Percentiles rank a stretch among this genome's conserved stretches.
Conservation (phyloP, 2,113 vertebrate genomes). For the Ascaphus truei region DNA sequence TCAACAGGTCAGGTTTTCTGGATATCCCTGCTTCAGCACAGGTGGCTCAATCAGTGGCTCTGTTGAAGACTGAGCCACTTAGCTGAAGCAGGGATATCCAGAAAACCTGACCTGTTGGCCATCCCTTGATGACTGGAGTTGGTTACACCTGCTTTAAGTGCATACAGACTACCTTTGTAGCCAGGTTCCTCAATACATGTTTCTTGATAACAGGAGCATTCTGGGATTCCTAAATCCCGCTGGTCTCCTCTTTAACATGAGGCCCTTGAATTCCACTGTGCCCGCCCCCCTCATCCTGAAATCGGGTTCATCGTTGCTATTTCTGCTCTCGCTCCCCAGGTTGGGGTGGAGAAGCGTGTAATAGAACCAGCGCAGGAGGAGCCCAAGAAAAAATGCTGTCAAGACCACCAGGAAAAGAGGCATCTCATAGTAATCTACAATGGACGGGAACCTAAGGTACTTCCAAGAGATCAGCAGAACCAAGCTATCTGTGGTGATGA, state of each 20-base stretch:
- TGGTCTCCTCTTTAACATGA: neutral
- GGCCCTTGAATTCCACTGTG: neutral
- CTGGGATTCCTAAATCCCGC: neutral
- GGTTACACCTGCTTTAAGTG: too few relatives aligned
- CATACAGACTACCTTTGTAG: too few relatives aligned
- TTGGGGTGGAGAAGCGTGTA: slow-evolving; percentile 81
- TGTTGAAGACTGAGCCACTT: too few relatives aligned
- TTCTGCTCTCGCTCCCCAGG: fast-evolving
- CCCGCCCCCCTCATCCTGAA: fast-evolving
- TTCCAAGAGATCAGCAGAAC: slow-evolving; percentile 71
- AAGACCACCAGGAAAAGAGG: slow-evolving; percentile 41
- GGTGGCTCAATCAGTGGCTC: too few relatives aligned
- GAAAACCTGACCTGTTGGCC: too few relatives aligned
- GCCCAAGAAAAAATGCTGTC: slow-evolving; percentile 65
- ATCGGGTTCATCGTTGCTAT: slow-evolving; percentile 3
- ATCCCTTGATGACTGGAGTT: too few relatives aligned
- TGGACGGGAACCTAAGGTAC: slow-evolving; percentile 44
- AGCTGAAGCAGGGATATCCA: too few relatives aligned
- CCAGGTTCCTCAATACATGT: fast-evolving
- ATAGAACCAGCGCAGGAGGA: slow-evolving; percentile 70
- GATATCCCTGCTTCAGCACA: too few relatives aligned
- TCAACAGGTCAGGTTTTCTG: too few relatives aligned
- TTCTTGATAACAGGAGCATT: neutral
- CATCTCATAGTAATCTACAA: slow-evolving; percentile 33
- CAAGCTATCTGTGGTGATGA: slow-evolving; percentile 67